A percentile compares a stretch with the other conserved stretches of the same genome.
Conservation (phyloP, 2,113 vertebrate species). For the Podiceps cristatus region DNA sequence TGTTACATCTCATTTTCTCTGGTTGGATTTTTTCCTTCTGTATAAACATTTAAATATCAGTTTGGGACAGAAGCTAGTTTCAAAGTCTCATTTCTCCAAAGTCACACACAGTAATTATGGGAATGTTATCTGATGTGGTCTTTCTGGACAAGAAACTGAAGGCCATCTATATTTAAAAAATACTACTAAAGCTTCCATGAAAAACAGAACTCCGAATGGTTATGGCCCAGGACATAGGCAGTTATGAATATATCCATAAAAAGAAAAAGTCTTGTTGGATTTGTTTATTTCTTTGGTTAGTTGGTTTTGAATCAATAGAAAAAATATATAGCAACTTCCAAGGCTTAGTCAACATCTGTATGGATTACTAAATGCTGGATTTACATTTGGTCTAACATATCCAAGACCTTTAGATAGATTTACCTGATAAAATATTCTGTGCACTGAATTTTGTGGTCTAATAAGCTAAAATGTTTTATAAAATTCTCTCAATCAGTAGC, state of each 20-base stretch:
- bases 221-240: not conserved
- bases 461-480: not conserved
- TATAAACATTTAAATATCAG: not conserved
- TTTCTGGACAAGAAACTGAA: not conserved
- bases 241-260: not conserved
- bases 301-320: not conserved
- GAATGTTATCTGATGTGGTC: not conserved
- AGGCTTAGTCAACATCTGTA: not conserved
- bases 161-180: not conserved
- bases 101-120: accelerated
- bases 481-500: not conserved
- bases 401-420: not conserved
- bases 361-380: not conserved
- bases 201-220: not conserved
- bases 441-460: not conserved
- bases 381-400: not conserved
- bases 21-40: not conserved
- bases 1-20: not conserved
- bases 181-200: not conserved
- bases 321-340: not conserved
- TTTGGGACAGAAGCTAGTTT: not conserved
- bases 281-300: not conserved
- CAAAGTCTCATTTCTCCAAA: not conserved
- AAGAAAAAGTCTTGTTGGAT: not conserved
- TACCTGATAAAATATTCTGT: not conserved